Base-by-base conservation (phyloP, 37 sponge, comb jelly and placozoan species). In the Petrosia ficiformis region DNA sequence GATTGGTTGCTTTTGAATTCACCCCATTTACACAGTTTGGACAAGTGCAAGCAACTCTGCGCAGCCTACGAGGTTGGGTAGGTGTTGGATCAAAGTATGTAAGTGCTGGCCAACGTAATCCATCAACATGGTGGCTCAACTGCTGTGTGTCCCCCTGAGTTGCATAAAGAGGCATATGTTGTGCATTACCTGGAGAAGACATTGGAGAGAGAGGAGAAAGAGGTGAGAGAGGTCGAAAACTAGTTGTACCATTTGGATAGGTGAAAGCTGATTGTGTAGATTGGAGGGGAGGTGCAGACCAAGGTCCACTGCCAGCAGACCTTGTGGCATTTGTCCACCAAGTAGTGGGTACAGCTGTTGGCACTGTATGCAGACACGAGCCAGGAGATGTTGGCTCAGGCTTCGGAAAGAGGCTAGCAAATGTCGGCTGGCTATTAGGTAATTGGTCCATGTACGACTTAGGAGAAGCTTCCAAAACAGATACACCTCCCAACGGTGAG, bases 21-120 rank as follows among this genome's bases (percentile, higher is more conserved):
- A 79, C 24, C 10, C 92, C 92, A 66, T 70, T 92, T 34, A 70
- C 61, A 54, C 94, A 93, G 84, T 93, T 93, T 21, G 90, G 94
- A 60, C 94, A 93, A 1, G 84, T 88, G 42, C 94, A 93, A 0
- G 92, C 92, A 3, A 87, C 77, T 22, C 92, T 39, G 8, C 88
- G 73, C 30, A 80, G 14, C 32, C 84, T 67, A 44, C 77, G 68
- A 0, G 75, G 72, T 39, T 78, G 80, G 2, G 58, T 19, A 36
- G 72, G 39, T 0, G 54, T 59, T 16, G 67, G 19, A 0, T 72
- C 54, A 24, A 52, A 63, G 38, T 44, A 54, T 24, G 26, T 32
- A 39, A 57, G 29, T 6, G 70, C 39, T 0, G 82, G 52, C 60
- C 70, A 52, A 6, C 29, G 30, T 4, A 39, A 35, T 10, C 26